A percentile compares a stretch with the other conserved stretches of the same genome.
Evolutionary conservation across 2,113 vertebrate genomes (phyloP).

Genomic region (Poeciliopsis retropinna): DNA sequence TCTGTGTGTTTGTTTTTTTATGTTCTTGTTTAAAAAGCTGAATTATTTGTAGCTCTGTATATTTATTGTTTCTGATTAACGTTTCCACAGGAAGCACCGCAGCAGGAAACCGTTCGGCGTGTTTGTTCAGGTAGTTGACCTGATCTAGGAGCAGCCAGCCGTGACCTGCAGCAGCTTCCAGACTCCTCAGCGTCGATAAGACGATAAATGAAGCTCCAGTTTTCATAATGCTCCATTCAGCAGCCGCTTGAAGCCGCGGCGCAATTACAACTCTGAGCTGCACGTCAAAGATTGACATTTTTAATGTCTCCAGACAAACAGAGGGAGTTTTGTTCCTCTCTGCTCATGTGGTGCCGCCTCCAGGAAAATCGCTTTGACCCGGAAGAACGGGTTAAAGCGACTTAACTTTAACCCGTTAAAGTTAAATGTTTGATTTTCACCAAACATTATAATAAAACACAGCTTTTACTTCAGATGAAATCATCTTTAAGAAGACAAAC

Average conservation of each 20-base stretch:
- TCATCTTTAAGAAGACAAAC: too few species aligned
- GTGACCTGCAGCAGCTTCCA: not conserved
- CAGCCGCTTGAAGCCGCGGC: not conserved
- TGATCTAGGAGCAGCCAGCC: not conserved
- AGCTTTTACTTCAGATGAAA: constrained; percentile 22
- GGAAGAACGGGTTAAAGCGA: not conserved
- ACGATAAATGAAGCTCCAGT: constrained; percentile 24
- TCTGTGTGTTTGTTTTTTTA: too few species aligned
- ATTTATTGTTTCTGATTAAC: too few species aligned
- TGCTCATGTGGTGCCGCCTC: constrained; percentile 16
- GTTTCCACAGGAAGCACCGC: too few species aligned
- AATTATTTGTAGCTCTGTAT: too few species aligned
- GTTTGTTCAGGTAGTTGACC: not conserved
- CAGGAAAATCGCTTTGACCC: constrained; percentile 7
- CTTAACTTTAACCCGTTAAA: too few species aligned
- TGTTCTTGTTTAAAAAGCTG: too few species aligned
- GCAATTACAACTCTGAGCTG: constrained; percentile 37
- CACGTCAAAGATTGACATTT: constrained; percentile 26
- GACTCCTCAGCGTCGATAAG: constrained; percentile 9
- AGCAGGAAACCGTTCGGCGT: too few species aligned
- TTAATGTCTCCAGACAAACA: constrained; percentile 34
- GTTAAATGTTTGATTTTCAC: not conserved
- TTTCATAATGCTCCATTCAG: constrained; percentile 3
- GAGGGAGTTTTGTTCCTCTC: constrained; percentile 20
- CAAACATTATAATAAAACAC: not conserved